Base-by-base conservation (phyloP, 1,140 invertebrate genomes). In the Pseudomyrmex pallidus region DNA sequence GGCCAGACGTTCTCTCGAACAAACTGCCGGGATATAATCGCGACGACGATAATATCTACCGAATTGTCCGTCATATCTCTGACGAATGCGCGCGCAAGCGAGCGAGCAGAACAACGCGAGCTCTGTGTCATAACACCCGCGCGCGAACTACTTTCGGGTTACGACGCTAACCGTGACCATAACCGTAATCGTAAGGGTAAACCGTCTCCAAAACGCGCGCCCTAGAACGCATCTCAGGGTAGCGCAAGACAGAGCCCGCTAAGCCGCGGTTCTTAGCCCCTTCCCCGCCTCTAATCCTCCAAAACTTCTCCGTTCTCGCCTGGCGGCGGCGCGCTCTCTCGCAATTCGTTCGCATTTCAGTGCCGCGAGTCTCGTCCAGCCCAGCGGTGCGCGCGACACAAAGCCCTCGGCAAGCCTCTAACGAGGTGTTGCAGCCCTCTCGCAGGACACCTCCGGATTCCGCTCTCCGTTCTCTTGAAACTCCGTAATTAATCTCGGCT, bases 401-500 rank as follows among this genome's bases (percentile, higher is more conserved):
- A 86, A 87, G 73, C 64, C 35, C 74, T 59, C 56, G 70, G 52
- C 82, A 57, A 52, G 56, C 72, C 77, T 77, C 46, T 83, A 82
- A 68, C 77, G 77, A 74, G 87, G 72, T 85, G 87, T 85, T 72
- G 72, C 61, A 78, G 61, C 57, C 52, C 73, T 66, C 62, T 66
- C 62, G 61, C 25, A 67, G 76, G 77, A 85, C 72, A 67, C 35
- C 66, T 22, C 77, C 35, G 76, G 78, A 77, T 83, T 54, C 17
- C 35, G 66, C 44, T 10, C n/a, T n/a, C n/a, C 64, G 68, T 80
- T 62, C 86, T 76, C 78, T 73, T 84, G 87, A 83, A 88, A 89
- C 78, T 86, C 84, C 66, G 84, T 89, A 89, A 89, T 89, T 88
- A 89, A 89, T 89, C 87, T 89, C 78, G 63, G 68, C 61, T 70